Percentiles rank a stretch among this genome's conserved stretches.
Evolutionary conservation across 2,797 vertebrate species (phyloP).

Genomic region (Acropternis orthonyx): DNA sequence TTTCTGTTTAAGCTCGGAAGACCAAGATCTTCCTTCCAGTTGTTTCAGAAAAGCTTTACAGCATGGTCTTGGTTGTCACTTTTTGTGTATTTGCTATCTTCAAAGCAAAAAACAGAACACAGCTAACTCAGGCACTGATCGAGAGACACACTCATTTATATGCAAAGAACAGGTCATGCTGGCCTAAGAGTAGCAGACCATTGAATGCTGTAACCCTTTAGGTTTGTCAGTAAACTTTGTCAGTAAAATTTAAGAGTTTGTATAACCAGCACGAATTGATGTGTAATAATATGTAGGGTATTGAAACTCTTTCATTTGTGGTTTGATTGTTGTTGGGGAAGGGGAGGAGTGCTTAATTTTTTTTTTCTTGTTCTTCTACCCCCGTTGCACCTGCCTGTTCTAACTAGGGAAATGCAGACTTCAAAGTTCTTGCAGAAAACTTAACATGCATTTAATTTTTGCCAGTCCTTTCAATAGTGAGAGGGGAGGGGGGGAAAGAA

Average conservation of each 20-base stretch:
- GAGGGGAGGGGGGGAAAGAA: not conserved
- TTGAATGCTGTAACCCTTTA: not conserved
- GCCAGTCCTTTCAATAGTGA: not conserved
- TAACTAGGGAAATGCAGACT: not conserved
- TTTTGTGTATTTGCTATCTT: not conserved
- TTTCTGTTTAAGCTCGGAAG: not conserved
- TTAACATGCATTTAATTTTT: not conserved
- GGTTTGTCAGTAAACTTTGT: not conserved
- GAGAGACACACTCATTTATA: not conserved
- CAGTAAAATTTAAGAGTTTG: not conserved
- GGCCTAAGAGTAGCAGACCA: not conserved
- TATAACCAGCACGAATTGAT: not conserved
- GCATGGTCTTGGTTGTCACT: not conserved
- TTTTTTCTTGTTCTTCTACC: not conserved
- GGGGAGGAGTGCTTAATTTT: accelerated
- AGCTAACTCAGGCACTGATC: not conserved
- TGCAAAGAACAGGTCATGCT: not conserved
- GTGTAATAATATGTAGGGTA: not conserved
- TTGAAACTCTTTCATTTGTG: not conserved
- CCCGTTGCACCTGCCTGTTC: not conserved
- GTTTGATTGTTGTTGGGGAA: not conserved
- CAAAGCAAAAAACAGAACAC: not conserved
- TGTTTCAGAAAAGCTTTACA: not conserved
- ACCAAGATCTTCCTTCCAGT: not conserved
- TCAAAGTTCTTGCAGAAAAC: not conserved